Conservation (phyloP, 1,140 invertebrate genomes). For the Cydia fagiglandana region DNA sequence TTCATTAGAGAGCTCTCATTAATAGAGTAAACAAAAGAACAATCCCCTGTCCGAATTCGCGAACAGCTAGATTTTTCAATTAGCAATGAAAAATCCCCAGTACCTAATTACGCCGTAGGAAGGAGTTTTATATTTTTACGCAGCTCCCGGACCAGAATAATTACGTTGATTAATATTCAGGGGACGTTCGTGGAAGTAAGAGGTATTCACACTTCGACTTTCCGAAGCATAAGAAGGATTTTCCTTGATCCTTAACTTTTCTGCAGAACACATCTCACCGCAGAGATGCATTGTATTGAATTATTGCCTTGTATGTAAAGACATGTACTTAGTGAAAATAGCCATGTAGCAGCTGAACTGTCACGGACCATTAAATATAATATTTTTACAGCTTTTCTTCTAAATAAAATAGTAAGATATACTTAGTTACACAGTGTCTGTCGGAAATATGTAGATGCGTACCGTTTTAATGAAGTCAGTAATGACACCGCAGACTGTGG, state of each 20-base stretch:
- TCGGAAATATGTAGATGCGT: background rate
- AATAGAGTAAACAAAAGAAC: conserved; percentile 27
- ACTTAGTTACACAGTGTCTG: too few relatives aligned
- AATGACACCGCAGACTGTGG: conserved; percentile 3
- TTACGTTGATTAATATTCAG: conserved; percentile 45
- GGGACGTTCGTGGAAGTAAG: conserved; percentile 35
- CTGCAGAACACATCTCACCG: background rate
- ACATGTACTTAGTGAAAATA: background rate
- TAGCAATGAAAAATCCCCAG: conserved; percentile 43
- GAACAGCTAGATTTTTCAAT: conserved; percentile 39
- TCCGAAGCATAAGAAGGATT: conserved; percentile 30
- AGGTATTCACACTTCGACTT: conserved; percentile 38
- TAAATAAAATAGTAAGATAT: too few relatives aligned
- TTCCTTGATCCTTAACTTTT: conserved; percentile 33
- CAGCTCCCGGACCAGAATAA: conserved; percentile 39
- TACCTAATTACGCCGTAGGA: conserved; percentile 32
- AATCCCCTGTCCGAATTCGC: conserved; percentile 37
- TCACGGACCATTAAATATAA: too few relatives aligned
- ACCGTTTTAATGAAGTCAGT: conserved; percentile 13
- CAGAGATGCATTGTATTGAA: background rate
- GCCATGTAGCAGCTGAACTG: too few relatives aligned
- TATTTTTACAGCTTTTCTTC: too few relatives aligned
- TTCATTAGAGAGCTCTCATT: background rate
- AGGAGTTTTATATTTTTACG: conserved; percentile 43
- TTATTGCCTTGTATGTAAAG: background rate